Evolutionary conservation across 2,888 invertebrate genomes (phyloP), one percentile per base, ranked within the genome.

Genomic region (Trachelus troglodyta): DNA sequence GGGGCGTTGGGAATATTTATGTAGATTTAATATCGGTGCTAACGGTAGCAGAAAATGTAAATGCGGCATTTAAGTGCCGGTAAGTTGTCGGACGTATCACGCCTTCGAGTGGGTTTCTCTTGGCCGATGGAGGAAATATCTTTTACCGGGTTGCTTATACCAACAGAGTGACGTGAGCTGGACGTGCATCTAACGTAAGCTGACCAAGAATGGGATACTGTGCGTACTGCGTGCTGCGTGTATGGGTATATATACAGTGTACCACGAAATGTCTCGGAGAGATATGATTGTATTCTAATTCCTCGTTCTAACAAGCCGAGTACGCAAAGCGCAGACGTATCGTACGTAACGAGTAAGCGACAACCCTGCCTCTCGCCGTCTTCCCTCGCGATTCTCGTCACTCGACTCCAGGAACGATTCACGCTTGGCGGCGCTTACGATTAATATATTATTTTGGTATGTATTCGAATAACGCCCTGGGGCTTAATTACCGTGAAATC

Each of bases 11-110:
- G 86, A 83, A 85, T 88, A 87, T 87, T 88, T 87, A 89, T 87
- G 88, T 81, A 87, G 85, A 88, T 89, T 84, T 87, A 85, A 84
- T 81, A 86, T 84, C 83, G 81, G 80, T 75, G 73, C 75, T 76
- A 78, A 74, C 90, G 88, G 89, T 89, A 89, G 89, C 88, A 84
- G 82, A 81, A 84, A 87, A 88, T 88, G 88, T 86, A 88, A 90
- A 90, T 90, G 88, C 85, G 85, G 83, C 85, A 81, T 87, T 80
- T 85, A 88, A 88, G 87, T 87, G 86, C 83, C 87, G 84, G 83
- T 84, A 82, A 79, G 81, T 83, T 83, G 83, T 82, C 83, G 81
- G 83, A 82, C 81, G 76, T 83, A 79, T 79, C 81, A 81, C 82
- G 80, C 80, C 81, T 83, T 73, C 84, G 77, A 84, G 82, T 84